phyloP scores from a whole-genome alignment of 2,113 vertebrate genomes.

The Trichechus manatus region DNA sequence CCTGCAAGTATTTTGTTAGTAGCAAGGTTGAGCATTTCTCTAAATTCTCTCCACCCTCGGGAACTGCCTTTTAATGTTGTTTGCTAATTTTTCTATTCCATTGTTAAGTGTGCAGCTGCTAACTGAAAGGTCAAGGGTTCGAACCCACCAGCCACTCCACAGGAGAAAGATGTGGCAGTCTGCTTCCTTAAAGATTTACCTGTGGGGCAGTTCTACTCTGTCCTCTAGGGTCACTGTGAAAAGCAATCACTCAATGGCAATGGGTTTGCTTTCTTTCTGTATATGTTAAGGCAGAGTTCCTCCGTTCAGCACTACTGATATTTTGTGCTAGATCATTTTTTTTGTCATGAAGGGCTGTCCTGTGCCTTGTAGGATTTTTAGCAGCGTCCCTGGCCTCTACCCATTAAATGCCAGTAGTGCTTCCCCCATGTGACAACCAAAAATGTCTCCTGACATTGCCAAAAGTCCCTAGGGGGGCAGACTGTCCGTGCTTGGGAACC shows the following conservation, averaged over 20 bases:
- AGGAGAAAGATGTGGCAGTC: neutral
- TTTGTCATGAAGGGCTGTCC: neutral
- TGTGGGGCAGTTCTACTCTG: neutral
- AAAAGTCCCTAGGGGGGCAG: neutral
- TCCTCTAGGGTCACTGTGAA: neutral
- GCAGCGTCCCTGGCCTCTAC: neutral
- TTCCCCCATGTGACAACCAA: neutral
- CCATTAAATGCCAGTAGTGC: neutral
- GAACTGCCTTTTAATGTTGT: neutral
- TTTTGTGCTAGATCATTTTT: neutral
- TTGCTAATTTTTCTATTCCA: neutral
- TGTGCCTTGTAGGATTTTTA: neutral
- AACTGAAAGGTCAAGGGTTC: neutral
- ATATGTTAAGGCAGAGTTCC: neutral
- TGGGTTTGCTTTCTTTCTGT: neutral
- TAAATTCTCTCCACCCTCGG: neutral
- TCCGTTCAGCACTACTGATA: neutral
- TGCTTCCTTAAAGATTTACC: neutral
- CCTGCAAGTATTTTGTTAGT: neutral
- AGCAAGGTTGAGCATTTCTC: neutral
- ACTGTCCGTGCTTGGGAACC: neutral
- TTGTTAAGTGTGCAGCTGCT: neutral
- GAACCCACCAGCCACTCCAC: neutral
- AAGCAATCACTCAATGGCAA: neutral
- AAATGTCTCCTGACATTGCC: neutral